These are phyloP conservation scores for Pogoniulus pusillus DNA, from an alignment of 2,797 vertebrate genomes.

Conservation along the genomic window DNA sequence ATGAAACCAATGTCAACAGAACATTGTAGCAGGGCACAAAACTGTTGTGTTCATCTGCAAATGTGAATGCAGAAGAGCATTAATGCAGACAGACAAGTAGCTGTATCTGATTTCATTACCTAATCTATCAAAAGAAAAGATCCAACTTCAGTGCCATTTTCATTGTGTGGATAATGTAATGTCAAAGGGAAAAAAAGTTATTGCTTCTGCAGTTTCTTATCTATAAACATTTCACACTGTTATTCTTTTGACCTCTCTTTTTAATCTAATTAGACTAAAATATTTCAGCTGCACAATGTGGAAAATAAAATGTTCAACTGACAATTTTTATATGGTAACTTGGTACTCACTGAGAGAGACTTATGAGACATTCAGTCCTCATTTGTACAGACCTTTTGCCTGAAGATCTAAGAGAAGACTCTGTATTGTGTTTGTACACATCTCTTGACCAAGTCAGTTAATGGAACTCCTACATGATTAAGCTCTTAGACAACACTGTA, in stretches of 20 bases:
- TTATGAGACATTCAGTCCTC: not conserved
- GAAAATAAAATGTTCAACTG: not conserved
- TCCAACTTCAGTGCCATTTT: not conserved
- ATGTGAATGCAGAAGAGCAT: not conserved
- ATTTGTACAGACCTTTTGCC: not conserved
- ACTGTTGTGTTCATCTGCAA: not conserved
- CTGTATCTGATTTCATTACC: not conserved
- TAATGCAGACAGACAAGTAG: not conserved
- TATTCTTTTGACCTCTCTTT: not conserved
- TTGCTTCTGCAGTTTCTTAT: not conserved
- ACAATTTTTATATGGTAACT: not conserved
- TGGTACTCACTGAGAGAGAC: not conserved
- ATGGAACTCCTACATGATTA: not conserved
- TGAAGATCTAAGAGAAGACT: not conserved
- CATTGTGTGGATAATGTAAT: not conserved
- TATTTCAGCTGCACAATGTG: not conserved
- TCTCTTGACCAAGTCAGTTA: not conserved
- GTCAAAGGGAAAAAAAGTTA: not conserved
- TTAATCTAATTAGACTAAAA: not conserved
- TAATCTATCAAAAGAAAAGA: not conserved
- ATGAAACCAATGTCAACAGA: not conserved
- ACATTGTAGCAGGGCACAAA: not conserved
- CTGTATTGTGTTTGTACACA: not conserved
- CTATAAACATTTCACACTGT: not conserved
- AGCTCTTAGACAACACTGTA: rapidly evolving